Evolutionary conservation across 1,140 invertebrate genomes (phyloP), one percentile per base, ranked within the genome.

Genomic region (Meloidogyne hapla): DNA sequence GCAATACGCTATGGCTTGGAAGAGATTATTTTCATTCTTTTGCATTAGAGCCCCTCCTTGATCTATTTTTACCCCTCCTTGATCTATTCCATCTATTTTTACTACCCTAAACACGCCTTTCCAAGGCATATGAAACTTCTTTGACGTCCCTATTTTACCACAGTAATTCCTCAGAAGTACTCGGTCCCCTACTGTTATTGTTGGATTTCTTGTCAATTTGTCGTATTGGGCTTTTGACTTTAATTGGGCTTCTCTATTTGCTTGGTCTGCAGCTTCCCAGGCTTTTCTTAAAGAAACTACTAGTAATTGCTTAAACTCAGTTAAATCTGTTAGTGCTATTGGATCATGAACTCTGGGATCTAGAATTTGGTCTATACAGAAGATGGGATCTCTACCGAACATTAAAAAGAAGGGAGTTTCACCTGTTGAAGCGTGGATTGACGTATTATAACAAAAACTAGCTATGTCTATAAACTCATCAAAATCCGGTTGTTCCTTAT

Each of bases 321-420:
- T 15, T 13, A 33, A 15, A 21, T 75, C 76, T 6, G 45, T 70
- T 0, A 70, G 6, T 4, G 48, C 38, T 1, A 67, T 21, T 1
- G 45, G 33, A 23, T 68, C 48, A 26, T 48, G 56, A 23, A 25
- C 3, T 74, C 28, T 48, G 1, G 76, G 71, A 13, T 77, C 66
- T n/a, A 77, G 25, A 0, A 77, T 62, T 6, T 42, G 10, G 23
- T 78, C 75, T 0, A 77, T 3, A 15, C 48, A 33, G 18, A 74
- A 77, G 6, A 77, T 77, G 1, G 76, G 75, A 45, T 77, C 74
- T 26, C 76, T 25, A 1, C 76, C 76, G 25, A 68, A 77, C 76
- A 77, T 42, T 3, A 77, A 38, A 28, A 64, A 77, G 28, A 77
- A 77, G 3, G 76, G 76, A 12, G 75, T 42, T 21, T 77, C 76